Evolutionary conservation across 2,888 invertebrate species (phyloP).

Genomic region (Panzeria rudis): DNA sequence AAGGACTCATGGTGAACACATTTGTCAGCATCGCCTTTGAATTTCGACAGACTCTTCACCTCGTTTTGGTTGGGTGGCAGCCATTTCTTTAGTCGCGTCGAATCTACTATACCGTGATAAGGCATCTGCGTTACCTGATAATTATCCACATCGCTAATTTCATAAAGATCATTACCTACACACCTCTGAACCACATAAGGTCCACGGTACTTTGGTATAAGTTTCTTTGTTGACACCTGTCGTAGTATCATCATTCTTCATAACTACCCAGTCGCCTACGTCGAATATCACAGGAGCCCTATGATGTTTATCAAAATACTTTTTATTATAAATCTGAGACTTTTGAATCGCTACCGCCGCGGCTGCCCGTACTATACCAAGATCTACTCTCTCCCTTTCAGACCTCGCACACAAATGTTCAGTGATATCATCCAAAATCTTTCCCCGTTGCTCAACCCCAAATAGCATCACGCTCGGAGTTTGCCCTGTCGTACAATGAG

Average conservation of each 20-base stretch:
- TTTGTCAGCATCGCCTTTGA: neutral
- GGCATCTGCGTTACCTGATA: neutral
- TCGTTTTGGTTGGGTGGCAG: neutral
- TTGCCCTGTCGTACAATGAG: neutral
- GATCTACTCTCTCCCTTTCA: neutral
- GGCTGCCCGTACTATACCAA: neutral
- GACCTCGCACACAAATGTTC: neutral
- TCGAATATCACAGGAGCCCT: too few relatives aligned
- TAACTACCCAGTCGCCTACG: neutral
- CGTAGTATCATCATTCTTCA: constrained; percentile 5
- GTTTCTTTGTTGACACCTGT: neutral
- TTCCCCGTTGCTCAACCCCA: constrained; percentile 11
- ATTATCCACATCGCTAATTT: neutral
- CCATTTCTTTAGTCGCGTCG: neutral
- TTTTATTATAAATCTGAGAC: too few relatives aligned
- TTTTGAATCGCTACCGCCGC: neutral
- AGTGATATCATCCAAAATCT: neutral
- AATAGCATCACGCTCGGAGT: neutral
- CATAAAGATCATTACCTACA: constrained; percentile 9
- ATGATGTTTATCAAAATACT: too few relatives aligned
- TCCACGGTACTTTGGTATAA: neutral
- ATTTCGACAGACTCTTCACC: neutral
- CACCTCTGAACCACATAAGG: neutral
- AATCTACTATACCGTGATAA: neutral
- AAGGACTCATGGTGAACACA: neutral